These are phyloP conservation scores for Montipora foliosa DNA, from an alignment of 64 coral and sea anemone species.

Conservation along the genomic window DNA sequence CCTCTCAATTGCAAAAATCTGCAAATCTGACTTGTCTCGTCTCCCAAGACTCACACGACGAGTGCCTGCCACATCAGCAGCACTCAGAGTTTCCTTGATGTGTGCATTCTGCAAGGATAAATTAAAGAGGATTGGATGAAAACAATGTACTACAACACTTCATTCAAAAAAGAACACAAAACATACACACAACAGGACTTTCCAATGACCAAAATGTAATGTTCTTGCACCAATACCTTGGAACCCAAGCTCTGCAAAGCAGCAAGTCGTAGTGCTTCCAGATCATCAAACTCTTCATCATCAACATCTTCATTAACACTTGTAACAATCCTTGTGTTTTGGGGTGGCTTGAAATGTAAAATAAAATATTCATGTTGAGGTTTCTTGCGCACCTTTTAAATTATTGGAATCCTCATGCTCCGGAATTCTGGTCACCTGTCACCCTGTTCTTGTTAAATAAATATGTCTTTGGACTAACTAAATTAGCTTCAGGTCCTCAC, in stretches of 20 bases:
- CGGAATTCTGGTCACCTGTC: too few relatives aligned
- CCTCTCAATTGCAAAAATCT: conserved; percentile 18
- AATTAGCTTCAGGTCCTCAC: too few relatives aligned
- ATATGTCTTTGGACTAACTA: too few relatives aligned
- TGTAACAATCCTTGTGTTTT: conserved; percentile 35
- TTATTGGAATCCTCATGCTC: background rate
- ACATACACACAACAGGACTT: background rate
- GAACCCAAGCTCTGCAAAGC: conserved; percentile 25
- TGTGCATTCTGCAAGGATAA: background rate
- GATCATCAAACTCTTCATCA: conserved; percentile 35
- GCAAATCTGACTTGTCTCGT: conserved; percentile 18
- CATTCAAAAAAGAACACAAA: background rate
- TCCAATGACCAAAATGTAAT: background rate
- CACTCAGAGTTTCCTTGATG: background rate
- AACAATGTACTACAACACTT: background rate
- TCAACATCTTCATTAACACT: conserved; percentile 36
- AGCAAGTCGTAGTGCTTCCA: conserved; percentile 30
- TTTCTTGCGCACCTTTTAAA: background rate
- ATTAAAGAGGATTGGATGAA: too few relatives aligned
- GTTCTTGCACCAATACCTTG: background rate
- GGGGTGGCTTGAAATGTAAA: background rate
- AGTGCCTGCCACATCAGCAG: background rate
- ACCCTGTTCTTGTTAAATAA: too few relatives aligned
- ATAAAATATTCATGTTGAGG: background rate
- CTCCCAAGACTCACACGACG: conserved; percentile 36